Conservation (phyloP, 2,888 invertebrate species). For the Synanthedon andrenaeformis region DNA sequence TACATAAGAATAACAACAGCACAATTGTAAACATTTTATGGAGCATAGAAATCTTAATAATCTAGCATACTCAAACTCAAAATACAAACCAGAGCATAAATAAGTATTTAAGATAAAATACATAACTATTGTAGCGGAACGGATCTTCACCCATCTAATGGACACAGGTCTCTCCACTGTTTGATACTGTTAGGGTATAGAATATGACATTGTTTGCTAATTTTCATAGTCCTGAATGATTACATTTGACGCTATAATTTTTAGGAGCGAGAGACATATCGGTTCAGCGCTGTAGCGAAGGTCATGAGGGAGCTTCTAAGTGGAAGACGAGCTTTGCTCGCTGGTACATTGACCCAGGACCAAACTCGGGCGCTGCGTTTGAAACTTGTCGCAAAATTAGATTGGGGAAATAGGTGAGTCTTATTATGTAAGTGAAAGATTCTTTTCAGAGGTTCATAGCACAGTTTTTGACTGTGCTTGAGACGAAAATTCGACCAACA, state of each 20-base stretch:
- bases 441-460: conserved; percentile 1
- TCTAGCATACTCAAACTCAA: too few species aligned
- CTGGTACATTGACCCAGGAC: conserved; percentile 91
- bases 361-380: conserved; percentile 88
- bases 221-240: too few species aligned
- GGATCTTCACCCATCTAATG: too few species aligned
- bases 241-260: conserved; percentile 11
- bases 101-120: too few species aligned
- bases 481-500: not conserved
- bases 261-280: conserved; percentile 85
- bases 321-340: conserved; percentile 85
- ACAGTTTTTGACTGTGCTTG: not conserved
- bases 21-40: too few species aligned
- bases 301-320: conserved; percentile 92
- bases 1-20: too few species aligned
- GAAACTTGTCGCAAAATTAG: conserved; percentile 90
- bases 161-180: too few species aligned
- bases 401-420: conserved; percentile 96
- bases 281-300: conserved; percentile 86
- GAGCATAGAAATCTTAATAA: too few species aligned
- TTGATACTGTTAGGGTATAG: too few species aligned
- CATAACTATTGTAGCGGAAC: too few species aligned
- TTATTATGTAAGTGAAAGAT: not conserved
- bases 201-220: too few species aligned
- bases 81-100: too few species aligned